Conservation (phyloP, 2,888 invertebrate species). For the Cacoxenus indagator region DNA sequence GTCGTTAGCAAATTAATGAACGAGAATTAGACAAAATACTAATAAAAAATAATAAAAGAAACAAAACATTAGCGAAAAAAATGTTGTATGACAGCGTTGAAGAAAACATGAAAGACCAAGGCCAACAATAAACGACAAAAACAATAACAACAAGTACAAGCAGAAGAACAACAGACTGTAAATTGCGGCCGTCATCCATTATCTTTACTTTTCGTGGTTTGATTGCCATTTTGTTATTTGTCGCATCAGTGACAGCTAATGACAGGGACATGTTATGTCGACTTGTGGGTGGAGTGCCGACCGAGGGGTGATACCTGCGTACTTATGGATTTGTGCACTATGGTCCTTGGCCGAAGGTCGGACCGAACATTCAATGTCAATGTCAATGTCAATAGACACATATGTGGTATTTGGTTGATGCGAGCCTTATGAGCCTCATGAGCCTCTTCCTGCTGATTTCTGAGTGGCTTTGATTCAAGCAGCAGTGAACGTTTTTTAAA, state of each 20-base stretch:
- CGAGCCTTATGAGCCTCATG: background rate
- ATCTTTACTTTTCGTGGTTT: slow-evolving; percentile 1
- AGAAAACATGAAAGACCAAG: background rate
- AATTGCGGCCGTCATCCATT: slow-evolving; percentile 1
- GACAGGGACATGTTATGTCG: background rate
- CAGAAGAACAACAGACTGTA: slow-evolving; percentile 8
- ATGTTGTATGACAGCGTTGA: slow-evolving; percentile 2
- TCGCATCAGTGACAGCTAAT: background rate
- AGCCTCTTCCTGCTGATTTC: background rate
- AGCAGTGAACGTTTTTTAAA: background rate
- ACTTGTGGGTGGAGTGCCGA: background rate
- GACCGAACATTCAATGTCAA: background rate
- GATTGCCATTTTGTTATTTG: background rate
- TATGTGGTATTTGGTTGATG: background rate
- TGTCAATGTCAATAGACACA: slow-evolving; percentile 15
- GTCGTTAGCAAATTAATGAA: background rate
- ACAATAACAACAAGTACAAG: background rate
- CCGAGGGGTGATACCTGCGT: background rate
- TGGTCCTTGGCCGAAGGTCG: background rate
- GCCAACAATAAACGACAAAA: background rate
- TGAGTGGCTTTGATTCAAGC: background rate
- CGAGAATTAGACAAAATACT: background rate
- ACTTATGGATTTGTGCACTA: background rate
- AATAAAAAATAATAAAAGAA: background rate
- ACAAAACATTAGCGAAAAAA: background rate